Base-by-base conservation (phyloP, 2,888 invertebrate species). In the Peribatodes rhomboidaria region DNA sequence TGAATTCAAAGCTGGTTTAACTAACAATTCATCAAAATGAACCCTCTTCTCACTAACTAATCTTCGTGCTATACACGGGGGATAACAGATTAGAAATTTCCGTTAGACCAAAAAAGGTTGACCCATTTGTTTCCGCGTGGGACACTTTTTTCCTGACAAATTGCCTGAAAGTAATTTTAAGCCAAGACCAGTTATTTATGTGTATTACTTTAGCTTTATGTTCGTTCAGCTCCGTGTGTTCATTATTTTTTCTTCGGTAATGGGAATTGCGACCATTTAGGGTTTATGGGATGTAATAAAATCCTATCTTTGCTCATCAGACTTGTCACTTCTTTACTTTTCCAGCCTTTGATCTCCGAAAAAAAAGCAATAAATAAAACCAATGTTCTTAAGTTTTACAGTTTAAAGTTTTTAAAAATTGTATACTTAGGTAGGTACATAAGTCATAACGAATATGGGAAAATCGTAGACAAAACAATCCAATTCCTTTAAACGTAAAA, bases 161-260 rank as follows among this genome's bases (percentile, higher is more conserved):
- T 90, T 89, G 90, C 82, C 86, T 86, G 90, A 86, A 88, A 88
- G 89, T 89, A 90, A 90, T 89, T 90, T 90, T 88, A 86, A 87
- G 85, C 86, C 81, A 85, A 87, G 85, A 83, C 82, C 84, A 81
- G 87, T 87, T 89, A 89, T 90, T 89, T 90, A 89, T 89, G 86
- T 83, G 83, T 83, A 85, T 87, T 85, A 83, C 83, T 81, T 80
- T 78, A 80, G 79, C 77, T 83, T 84, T 83, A 83, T 80, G 74
- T 81, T 75, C 76, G 71, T 75, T 77, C 71, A 69, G 76, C 67
- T 69, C 64, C 68, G 69, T 73, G 68, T 71, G 69, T 73, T 73
- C 71, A 73, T 71, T 71, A 73, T 71, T 65, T 71, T 73, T 67
- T 69, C 61, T 71, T 67, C 66, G 57, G 70, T 72, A 72, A 72